Base-by-base conservation (phyloP, 2,888 invertebrate genomes). In the Phengaris arion region DNA sequence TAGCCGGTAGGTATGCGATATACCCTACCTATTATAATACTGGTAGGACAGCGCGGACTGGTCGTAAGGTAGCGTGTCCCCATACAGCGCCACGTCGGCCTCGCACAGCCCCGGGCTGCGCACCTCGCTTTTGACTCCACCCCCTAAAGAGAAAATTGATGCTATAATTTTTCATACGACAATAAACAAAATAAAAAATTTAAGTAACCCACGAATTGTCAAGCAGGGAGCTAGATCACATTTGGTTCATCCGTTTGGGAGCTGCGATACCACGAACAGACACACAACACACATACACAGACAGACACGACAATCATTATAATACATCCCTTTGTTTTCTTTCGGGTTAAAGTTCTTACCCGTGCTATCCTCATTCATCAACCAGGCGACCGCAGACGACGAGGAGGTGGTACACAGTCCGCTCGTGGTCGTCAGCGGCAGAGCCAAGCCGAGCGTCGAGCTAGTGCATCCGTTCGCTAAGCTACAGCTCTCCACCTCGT, bases 41-140 rank as follows among this genome's bases (percentile, higher is more conserved):
- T 96, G 96, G 91, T 96, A 96, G 81, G 96, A 95, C 81, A 95
- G 88, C 88, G 91, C 88, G 88, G 87, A 90, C 95, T 93, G 93
- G 85, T 89, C 94, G 89, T 90, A 94, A 55, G 89, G 94, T 85
- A 94, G 89, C 79, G 94, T 85, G 75, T 94, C 93, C 80, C 93
- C 92, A 89, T 92, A 91, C 81, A 91, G 87, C 84, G 91, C 92
- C 88, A 91, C 91, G 87, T 92, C 94, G 79, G 91, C 88, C 81
- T 95, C 95, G 82, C 94, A 94, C 83, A 95, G 92, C 81, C 95
- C 95, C 69, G 96, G 96, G 89, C 96, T 96, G 82, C 96, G 95
- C 81, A 96, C 95, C 89, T 96, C 96, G 83, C 95, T 95, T 92
- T 96, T 96, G 79, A 96, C 96, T 78, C 95, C 94, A 83, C 93